These are phyloP conservation scores for Rhynchomys soricoides DNA, from an alignment of 2,113 vertebrate species.

Conservation along the genomic window DNA sequence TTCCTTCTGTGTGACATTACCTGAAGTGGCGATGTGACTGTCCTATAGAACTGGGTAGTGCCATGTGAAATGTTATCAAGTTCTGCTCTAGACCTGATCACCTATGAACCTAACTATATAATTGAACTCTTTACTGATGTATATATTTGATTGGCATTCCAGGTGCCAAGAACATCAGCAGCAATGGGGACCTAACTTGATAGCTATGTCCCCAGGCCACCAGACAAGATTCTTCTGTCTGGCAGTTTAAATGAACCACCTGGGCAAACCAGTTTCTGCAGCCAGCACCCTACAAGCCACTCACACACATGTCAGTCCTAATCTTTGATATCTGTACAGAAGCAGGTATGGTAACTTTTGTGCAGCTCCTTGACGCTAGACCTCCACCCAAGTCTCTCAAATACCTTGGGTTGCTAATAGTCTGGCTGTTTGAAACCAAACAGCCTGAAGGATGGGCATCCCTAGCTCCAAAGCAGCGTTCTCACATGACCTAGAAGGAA, in stretches of 20 bases:
- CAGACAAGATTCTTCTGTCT: background rate
- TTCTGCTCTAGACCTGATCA: conserved; percentile 18
- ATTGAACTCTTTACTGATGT: background rate
- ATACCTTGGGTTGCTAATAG: conserved; percentile 14
- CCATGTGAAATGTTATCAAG: background rate
- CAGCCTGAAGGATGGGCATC: background rate
- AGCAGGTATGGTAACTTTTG: background rate
- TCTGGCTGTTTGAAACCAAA: conserved; percentile 6
- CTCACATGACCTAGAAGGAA: background rate
- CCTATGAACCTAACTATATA: background rate
- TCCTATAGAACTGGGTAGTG: background rate
- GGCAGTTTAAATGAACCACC: background rate
- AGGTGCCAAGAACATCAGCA: background rate
- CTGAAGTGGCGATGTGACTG: background rate
- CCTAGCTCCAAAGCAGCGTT: conserved; percentile 17
- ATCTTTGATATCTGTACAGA: conserved; percentile 19
- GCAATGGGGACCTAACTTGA: background rate
- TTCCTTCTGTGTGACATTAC: background rate
- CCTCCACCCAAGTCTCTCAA: background rate
- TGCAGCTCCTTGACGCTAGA: background rate
- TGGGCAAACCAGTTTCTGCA: background rate
- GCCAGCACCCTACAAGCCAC: background rate
- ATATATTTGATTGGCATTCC: background rate
- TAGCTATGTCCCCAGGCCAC: background rate
- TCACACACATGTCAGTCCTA: background rate